Evolutionary conservation across 2,113 vertebrate genomes (phyloP), one percentile per base, ranked within the genome.

Genomic region (Brachionichthys hirsutus): DNA sequence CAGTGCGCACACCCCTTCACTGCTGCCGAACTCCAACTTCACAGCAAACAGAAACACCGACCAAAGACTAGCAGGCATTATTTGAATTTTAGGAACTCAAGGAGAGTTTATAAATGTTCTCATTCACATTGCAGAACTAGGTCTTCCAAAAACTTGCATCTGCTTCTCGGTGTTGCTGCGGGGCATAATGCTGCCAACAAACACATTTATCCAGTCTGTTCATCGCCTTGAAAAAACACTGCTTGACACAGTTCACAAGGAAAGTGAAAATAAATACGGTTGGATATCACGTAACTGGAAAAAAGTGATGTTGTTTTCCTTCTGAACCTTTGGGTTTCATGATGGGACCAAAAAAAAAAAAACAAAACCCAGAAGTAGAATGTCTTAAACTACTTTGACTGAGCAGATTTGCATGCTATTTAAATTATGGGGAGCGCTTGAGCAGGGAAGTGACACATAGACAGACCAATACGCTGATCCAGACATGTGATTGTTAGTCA

Each of bases 171-270:
- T 41, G 61, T 63, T 62, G 56, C 24, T 75, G 62, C 8, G 19
- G 55, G 30, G 22, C 20, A n/a, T n/a, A 1, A 38, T 54, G 51
- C 30, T 3, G 78, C 75, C 80, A 85, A 77, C 70, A 77, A 67
- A 72, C 64, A 79, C 67, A 75, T 81, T 77, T 79, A 54, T 19
- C 35, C 65, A 80, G 73, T 62, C 62, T 46, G 60, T 19, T 68
- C 54, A 46, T 59, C 56, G 58, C 58, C 61, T 58, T 42, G 61
- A 30, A 41, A 38, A n/a, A 67, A 61, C 63, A 44, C 59, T 34
- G 52, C 63, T 19, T 8, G 50, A 16, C 77, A 45, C 2, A 48
- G 46, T 72, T 67, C 59, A 55, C 57, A 54, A 42, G 59, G 53
- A 56, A 51, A 69, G 7, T 4, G 38, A 61, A 79, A 79, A 77